Evolutionary conservation across 2,113 vertebrate species (phyloP), one percentile per base, ranked within the genome.

Genomic region (Procavia capensis): DNA sequence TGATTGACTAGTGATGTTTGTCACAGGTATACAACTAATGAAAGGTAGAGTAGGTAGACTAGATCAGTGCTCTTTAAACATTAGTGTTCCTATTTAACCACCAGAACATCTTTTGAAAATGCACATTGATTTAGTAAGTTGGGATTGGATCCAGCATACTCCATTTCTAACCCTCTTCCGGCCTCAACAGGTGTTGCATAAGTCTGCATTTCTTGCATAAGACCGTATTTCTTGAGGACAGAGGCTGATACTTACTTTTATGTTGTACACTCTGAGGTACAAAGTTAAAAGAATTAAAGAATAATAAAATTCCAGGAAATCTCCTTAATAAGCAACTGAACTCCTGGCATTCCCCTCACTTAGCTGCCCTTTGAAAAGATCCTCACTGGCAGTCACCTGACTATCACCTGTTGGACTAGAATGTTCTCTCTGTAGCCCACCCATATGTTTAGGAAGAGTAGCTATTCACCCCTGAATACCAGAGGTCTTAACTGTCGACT

Each of bases 311-410:
- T 19, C 54, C 78, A 29, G 59, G 36, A n/a, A n/a, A 86, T 68
- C 41, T 79, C 47, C 89, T 91, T 22, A 63, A 83, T 92, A 81
- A 89, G 74, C 64, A 80, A 41, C 8, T 20, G 29, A 92, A 90
- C 20, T 76, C 7, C 22, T 57, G 59, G 5, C 43, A 64, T n/a
- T 66, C 68, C 66, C 50, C 31, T 66, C 41, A 74, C 41, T 39
- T 41, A 64, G 10, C 4, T 43, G 45, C 41, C 66, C 22, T 93
- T 72, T 63, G 54, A 66, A 76, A 97, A 88, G 74, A 36, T 19
- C 45, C 36, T 70, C 11, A 45, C 75, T 84, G 61, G 84, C 50
- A 80, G 85, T 74, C 47, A 88, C 87, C 89, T 50, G n/a, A n/a
- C 66, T 72, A 2, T 59, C 68, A 54, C 63, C 70, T 90, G 50